Percentiles rank a stretch among this genome's conserved stretches.
These are phyloP conservation scores for Jaculus jaculus DNA, from an alignment of 2,113 vertebrate species.

Conservation along the genomic window DNA sequence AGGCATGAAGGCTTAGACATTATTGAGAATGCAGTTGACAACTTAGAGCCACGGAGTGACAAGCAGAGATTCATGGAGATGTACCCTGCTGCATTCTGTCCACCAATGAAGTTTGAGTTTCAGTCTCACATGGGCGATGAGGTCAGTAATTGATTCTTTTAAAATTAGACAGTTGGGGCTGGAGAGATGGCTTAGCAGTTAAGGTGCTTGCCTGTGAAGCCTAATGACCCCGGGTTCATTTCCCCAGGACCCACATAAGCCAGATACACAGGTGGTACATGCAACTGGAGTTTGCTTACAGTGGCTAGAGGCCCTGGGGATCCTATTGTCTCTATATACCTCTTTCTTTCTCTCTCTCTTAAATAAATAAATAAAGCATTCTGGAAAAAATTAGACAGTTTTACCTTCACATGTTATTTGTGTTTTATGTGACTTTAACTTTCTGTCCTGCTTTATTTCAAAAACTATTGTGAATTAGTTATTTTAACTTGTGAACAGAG, in stretches of 20 bases:
- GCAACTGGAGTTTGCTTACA: no score
- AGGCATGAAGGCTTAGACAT: conserved; percentile 98
- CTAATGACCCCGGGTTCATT: no score
- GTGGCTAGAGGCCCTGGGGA: no score
- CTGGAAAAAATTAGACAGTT: no score
- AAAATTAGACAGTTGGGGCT: neutral
- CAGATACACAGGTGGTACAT: no score
- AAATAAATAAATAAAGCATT: no score
- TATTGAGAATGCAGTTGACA: conserved; percentile 98
- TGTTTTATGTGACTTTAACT: conserved; percentile 43
- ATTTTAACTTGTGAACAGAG: conserved; percentile 39
- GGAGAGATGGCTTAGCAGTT: no score
- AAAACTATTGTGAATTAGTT: conserved; percentile 29
- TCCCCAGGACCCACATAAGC: no score
- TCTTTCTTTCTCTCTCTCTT: no score
- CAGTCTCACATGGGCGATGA: conserved; percentile 99
- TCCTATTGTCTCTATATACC: no score
- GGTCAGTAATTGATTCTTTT: conserved; percentile 85
- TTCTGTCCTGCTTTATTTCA: conserved; percentile 44
- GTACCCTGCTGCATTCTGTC: conserved; percentile 96
- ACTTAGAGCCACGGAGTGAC: conserved; percentile 96
- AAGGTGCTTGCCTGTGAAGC: no score
- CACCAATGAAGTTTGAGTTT: conserved; percentile 97
- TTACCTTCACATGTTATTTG: neutral
- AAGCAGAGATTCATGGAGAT: conserved; percentile 99